Conservation (phyloP, 2,113 vertebrate genomes). For the Silurus asotus region DNA sequence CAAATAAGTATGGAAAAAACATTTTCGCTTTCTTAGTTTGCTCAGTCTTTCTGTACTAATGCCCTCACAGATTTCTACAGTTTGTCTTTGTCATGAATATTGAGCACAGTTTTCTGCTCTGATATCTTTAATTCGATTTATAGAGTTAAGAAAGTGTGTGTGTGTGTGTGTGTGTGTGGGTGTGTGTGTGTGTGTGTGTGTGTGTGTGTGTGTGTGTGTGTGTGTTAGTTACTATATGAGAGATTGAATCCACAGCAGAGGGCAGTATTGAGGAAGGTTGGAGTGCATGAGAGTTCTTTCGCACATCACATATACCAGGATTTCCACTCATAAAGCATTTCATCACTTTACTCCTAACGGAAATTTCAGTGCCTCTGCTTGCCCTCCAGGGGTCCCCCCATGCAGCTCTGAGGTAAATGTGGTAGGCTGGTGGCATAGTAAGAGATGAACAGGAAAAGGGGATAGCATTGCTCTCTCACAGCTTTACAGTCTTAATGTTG, state of each 20-base stretch:
- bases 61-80: neutral
- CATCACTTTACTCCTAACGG: neutral
- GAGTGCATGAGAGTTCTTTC: neutral
- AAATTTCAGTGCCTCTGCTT: neutral
- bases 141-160: neutral
- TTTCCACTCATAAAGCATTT: neutral
- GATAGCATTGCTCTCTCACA: neutral
- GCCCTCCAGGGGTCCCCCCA: neutral
- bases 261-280: constrained; percentile 63
- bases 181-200: neutral
- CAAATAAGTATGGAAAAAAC: neutral
- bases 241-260: constrained; percentile 60
- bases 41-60: neutral
- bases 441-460: neutral
- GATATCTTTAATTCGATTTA: neutral
- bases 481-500: neutral
- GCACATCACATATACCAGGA: neutral
- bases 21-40: neutral
- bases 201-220: neutral
- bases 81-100: constrained; percentile 9
- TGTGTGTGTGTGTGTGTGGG: neutral
- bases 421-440: neutral
- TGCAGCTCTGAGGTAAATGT: neutral
- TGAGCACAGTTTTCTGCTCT: neutral
- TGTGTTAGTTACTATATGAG: neutral